Base-by-base conservation (phyloP, 2,888 invertebrate genomes). In the Phorcus lineatus region DNA sequence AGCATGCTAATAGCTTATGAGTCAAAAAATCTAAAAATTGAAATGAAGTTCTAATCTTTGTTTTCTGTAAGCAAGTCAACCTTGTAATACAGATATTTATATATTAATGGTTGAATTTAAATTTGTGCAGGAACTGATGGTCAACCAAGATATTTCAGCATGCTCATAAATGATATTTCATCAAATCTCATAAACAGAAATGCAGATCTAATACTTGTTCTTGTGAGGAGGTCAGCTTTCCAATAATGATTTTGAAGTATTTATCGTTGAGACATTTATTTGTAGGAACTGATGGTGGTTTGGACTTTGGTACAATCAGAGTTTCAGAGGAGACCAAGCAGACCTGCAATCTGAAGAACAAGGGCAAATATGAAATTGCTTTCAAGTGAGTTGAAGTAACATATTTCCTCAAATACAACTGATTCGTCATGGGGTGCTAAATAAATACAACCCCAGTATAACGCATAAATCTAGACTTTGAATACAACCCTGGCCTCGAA, bases 311-410 rank as follows among this genome's bases (percentile, higher is more conserved):
- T 11, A 90, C 90, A 17, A 90, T 93, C 47, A 88, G 91, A 77
- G 93, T 93, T 36, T 88, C 87, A 57, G 93, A 93, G 76, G 93
- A 93, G 81, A 87, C 89, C 47, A 93, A 92, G 85, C 92, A 92
- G 83, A 86, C 87, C 16, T 91, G 92, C 81, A 89, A 91, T 0
- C 86, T 93, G 81, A 93, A 93, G 82, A 93, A 93, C 88, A 93
- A 93, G 86, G 93, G 93, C 47, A 93, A 92, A 91, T 93, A 93
- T 87, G 93, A 93, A 81, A 92, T 93, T 80, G 86, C 87, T 66
- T 93, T 88, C 86, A 89, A 88, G 93, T 93, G 86, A 88, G 67
- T 31, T 47, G 24, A 13, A 7, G 57, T n/a, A 19, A 3, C 1
- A 11, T 22, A 7, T 7, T 57, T n/a, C 6, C 57, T 11, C 24